Evolutionary conservation across 2,797 vertebrate genomes (phyloP).

Genomic region (Coregonus sp.): DNA sequence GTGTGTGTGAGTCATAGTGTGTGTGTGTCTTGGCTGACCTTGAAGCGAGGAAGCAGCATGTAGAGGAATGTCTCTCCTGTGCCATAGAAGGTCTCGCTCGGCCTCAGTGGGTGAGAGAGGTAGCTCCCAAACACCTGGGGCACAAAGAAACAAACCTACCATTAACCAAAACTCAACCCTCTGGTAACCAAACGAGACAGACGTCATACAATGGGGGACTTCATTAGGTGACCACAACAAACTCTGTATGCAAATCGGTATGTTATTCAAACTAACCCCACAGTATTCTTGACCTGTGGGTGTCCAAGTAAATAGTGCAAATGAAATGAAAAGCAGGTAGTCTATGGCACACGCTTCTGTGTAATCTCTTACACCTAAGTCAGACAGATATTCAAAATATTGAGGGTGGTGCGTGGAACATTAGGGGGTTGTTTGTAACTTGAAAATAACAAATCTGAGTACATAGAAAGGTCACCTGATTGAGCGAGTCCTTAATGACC

Average conservation of each 20-base stretch:
- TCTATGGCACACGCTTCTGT: background rate
- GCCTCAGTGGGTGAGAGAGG: constrained; percentile 77
- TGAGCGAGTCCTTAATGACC: constrained; percentile 75
- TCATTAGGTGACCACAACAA: no score
- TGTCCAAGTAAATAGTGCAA: background rate
- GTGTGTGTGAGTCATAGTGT: background rate
- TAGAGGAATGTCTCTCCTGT: constrained; percentile 84
- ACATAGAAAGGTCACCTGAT: constrained; percentile 66
- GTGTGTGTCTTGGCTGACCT: constrained; percentile 57
- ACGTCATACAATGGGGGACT: background rate
- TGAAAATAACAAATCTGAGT: background rate
- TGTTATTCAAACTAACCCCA: constrained; percentile 6
- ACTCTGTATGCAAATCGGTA: background rate
- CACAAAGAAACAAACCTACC: background rate
- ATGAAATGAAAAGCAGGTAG: background rate
- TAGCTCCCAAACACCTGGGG: constrained; percentile 79
- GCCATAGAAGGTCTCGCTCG: constrained; percentile 79
- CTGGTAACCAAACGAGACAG: background rate
- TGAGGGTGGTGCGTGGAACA: background rate
- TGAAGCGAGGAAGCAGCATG: constrained; percentile 80
- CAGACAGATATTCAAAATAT: background rate
- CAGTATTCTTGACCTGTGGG: background rate
- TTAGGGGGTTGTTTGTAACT: background rate
- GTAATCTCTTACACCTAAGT: background rate
- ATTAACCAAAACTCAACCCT: background rate